A percentile compares a stretch with the other conserved stretches of the same genome.
Conservation (phyloP, 2,888 invertebrate genomes). For the Mimumesa dahlbomi region DNA sequence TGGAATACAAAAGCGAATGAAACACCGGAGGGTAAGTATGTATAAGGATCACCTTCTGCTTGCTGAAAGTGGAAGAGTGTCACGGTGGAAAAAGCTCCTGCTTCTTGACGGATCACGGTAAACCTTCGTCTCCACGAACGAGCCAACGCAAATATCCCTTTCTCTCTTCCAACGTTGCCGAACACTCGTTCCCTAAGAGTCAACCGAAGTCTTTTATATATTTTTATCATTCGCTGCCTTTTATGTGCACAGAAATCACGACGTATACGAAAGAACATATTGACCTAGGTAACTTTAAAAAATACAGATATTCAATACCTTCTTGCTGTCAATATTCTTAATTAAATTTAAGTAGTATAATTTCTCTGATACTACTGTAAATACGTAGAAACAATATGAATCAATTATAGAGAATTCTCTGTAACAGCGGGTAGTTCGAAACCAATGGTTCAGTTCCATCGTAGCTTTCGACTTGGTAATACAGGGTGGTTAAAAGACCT, state of each 20-base stretch:
- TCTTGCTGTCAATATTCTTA: too few species aligned
- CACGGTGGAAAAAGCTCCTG: conserved; percentile 7
- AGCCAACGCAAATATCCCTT: conserved; percentile 7
- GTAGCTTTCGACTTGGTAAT: conserved; percentile 17
- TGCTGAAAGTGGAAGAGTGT: background rate
- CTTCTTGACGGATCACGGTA: background rate
- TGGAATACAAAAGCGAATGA: conserved; percentile 52
- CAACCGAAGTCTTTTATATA: too few species aligned
- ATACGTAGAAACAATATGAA: too few species aligned
- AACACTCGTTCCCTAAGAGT: background rate
- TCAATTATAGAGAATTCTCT: too few species aligned
- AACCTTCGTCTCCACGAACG: conserved; percentile 18
- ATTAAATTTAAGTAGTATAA: too few species aligned
- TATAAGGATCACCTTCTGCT: conserved; percentile 12
- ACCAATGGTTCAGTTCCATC: conserved; percentile 17
- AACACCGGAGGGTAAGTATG: conserved; percentile 11
- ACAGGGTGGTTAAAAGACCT: conserved; percentile 3
- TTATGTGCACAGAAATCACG: too few species aligned
- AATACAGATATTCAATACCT: too few species aligned
- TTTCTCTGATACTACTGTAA: too few species aligned
- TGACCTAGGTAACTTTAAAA: too few species aligned
- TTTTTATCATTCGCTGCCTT: too few species aligned
- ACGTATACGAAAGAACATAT: too few species aligned
- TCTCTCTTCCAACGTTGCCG: background rate
- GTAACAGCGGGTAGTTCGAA: too few species aligned